These are phyloP conservation scores for Cherax destructor DNA, from an alignment of 1,140 invertebrate genomes.

Conservation along the genomic window DNA sequence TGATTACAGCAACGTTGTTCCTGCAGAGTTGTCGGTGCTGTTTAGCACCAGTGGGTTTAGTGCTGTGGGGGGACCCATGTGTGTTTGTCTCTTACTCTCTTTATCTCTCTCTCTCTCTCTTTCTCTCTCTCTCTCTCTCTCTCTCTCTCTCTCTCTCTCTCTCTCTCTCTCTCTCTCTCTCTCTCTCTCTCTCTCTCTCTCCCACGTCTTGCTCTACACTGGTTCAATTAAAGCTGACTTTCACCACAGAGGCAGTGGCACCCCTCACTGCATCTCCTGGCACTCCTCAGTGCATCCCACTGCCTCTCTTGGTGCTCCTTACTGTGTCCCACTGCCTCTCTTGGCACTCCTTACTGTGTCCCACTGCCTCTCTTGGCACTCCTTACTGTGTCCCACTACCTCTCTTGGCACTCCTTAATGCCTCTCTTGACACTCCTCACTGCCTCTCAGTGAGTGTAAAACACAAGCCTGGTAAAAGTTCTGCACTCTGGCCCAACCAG, in stretches of 20 bases:
- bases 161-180: background rate
- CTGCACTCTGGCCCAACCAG: too few species aligned
- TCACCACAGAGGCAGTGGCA: conserved; percentile 1
- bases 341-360: too few species aligned
- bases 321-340: background rate
- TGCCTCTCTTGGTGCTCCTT: background rate
- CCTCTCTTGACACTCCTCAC: background rate
- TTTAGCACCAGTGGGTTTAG: too few species aligned
- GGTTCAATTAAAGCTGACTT: conserved; percentile 33
- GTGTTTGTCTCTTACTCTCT: background rate
- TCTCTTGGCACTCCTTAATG: background rate
- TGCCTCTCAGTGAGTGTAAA: too few species aligned
- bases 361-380: background rate
- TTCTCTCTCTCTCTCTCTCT: background rate
- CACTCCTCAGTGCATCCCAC: too few species aligned
- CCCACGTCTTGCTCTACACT: conserved; percentile 23
- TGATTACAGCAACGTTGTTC: too few species aligned
- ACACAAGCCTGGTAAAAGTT: too few species aligned
- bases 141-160: background rate
- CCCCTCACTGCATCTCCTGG: background rate
- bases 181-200: background rate
- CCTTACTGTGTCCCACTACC: background rate
- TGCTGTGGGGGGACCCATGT: too few species aligned
- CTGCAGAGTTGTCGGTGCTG: too few species aligned
- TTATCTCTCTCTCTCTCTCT: too few species aligned